Evolutionary conservation across 2,888 invertebrate species (phyloP), one percentile per base, ranked within the genome.

Genomic region (Andrena bucephala): DNA sequence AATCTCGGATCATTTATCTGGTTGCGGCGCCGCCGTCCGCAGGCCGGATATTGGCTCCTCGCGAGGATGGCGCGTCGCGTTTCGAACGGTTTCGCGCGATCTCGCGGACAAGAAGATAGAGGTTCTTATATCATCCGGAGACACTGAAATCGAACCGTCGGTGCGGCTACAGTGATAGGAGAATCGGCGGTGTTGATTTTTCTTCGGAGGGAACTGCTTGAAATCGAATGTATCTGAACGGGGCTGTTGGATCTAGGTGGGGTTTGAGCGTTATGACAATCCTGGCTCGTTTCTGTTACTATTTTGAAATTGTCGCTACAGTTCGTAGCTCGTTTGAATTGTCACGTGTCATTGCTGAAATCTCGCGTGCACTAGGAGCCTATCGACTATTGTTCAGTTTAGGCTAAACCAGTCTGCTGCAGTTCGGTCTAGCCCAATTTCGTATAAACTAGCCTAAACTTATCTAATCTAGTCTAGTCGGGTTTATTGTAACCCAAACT

Each of bases 1-100:
- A 27, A 74, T 74, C 54, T 16, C 50, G 33, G 63, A 65, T 73
- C 71, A 77, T 81, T 72, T 79, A 73, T 81, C 60, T 29, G 13
- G 20, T 42, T 1, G 20, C 24, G 27, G 7, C 33, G 24, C 29
- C 66, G 59, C n/a, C 20, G 3, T 5, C 33, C 33, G 29, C 57
- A 5, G 24, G 6, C 33, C 36, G 59, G 77, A 69, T 59, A 72
- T 72, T 42, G 57, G 50, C 52, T 50, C 20, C 36, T 60, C 20
- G 36, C 65, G 10, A 27, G 8, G 63, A 13, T 69, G 24, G 10
- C 29, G 63, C 27, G 16, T 42, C 54, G 31, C 31, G n/a, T 52
- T 48, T 63, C 48, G 6, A 33, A 59, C 16, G 48, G 13, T 42
- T 54, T 16, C 7, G 8, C 27, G 42, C 54, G 42, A 42, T 42